These are phyloP conservation scores for Embiotoca jacksoni DNA, from an alignment of 2,113 vertebrate genomes.

Conservation along the genomic window DNA sequence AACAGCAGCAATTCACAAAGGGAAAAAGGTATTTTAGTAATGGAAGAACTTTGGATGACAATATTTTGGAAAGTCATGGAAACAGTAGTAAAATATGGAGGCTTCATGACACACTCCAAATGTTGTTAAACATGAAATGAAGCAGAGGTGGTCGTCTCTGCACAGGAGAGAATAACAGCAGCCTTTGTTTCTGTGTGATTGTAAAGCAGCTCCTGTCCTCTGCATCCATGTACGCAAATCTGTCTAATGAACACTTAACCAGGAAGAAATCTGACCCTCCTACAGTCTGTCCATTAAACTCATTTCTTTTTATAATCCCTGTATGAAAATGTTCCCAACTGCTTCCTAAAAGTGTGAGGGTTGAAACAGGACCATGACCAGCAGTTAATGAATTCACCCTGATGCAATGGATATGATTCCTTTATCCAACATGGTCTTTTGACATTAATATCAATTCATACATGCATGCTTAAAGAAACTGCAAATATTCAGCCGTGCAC, in stretches of 20 bases:
- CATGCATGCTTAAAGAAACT: neutral
- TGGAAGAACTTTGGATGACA: no score
- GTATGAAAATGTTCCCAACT: conserved; percentile 13
- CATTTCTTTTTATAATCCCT: conserved; percentile 25
- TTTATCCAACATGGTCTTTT: conserved; percentile 35
- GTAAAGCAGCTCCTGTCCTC: conserved; percentile 36
- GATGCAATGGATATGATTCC: conserved; percentile 14
- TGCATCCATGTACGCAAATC: conserved; percentile 40
- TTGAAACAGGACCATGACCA: conserved; percentile 1
- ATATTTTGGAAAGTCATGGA: no score
- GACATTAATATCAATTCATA: conserved; percentile 38
- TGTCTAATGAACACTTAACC: conserved; percentile 58
- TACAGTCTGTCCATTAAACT: conserved; percentile 41
- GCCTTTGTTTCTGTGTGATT: conserved; percentile 18
- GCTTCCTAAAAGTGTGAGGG: neutral
- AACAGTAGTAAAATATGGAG: no score
- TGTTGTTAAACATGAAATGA: no score
- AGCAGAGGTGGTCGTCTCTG: neutral
- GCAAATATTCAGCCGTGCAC: conserved; percentile 11
- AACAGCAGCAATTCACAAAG: no score
- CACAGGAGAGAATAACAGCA: neutral
- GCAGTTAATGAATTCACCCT: conserved; percentile 19
- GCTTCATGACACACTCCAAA: no score
- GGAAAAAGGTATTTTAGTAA: no score
- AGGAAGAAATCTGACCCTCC: conserved; percentile 54